A percentile compares a stretch with the other conserved stretches of the same genome.
Conservation (phyloP, 2,888 invertebrate genomes). For the Glyphotaelius pellucidus region DNA sequence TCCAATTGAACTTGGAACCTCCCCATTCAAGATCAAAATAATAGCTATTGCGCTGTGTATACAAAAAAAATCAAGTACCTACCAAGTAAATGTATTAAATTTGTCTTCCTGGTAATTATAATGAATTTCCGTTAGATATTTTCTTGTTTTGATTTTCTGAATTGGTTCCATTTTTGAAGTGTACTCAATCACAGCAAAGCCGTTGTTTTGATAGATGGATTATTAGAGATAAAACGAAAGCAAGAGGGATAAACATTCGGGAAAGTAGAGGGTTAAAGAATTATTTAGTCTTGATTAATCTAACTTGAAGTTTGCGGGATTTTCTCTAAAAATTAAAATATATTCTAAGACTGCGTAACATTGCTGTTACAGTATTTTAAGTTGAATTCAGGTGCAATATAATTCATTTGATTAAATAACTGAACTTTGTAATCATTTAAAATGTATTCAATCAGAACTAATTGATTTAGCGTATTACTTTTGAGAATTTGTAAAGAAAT, state of each 20-base stretch:
- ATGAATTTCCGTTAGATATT: not conserved
- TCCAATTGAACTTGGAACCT: not conserved
- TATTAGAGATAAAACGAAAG: not conserved
- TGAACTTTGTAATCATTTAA: not conserved
- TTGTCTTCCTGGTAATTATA: not conserved
- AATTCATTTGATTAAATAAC: not conserved
- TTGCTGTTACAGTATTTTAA: not conserved
- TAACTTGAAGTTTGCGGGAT: not conserved
- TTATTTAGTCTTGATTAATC: not conserved
- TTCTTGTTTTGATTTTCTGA: not conserved
- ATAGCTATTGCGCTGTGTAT: too few species aligned
- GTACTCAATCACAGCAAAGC: not conserved
- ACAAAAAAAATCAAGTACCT: not conserved
- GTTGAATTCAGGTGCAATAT: too few species aligned
- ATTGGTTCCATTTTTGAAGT: not conserved
- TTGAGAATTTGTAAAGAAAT: not conserved
- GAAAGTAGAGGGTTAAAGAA: not conserved
- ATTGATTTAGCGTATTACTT: slow-evolving; percentile 17
- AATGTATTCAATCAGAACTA: not conserved
- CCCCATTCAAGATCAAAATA: not conserved
- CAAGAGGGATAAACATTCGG: not conserved
- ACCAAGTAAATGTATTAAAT: not conserved
- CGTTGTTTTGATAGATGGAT: not conserved
- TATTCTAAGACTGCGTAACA: not conserved
- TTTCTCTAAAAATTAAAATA: not conserved